phyloP scores from a whole-genome alignment of 2,888 invertebrate genomes.

The Melikaiella ostensackeni region DNA sequence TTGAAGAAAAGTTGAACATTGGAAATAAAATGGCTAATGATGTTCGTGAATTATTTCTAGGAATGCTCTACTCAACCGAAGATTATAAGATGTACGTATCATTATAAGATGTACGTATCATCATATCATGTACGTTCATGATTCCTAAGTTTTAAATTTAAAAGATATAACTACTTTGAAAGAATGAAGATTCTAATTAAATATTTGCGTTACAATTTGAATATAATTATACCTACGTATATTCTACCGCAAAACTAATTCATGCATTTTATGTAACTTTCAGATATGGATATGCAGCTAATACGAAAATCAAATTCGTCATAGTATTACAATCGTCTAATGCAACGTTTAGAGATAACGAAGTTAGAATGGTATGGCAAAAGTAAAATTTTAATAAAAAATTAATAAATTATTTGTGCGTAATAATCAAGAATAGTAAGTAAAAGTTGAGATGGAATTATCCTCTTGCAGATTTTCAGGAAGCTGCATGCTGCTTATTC shows the following conservation, averaged over 20 bases:
- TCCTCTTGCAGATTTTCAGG: slow-evolving; percentile 85
- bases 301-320: slow-evolving; percentile 96
- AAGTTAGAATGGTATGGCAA: slow-evolving; percentile 88
- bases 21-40: slow-evolving; percentile 85
- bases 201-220: too few relatives aligned
- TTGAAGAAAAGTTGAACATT: slow-evolving; percentile 88
- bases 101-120: too few relatives aligned
- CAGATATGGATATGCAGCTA: slow-evolving; percentile 97
- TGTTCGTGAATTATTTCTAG: slow-evolving; percentile 92
- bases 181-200: too few relatives aligned
- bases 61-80: slow-evolving; percentile 94
- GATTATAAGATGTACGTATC: slow-evolving; percentile 99
- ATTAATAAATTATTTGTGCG: neutral
- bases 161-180: slow-evolving; percentile 17
- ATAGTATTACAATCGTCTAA: slow-evolving; percentile 95
- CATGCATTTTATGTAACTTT: slow-evolving; percentile 53
- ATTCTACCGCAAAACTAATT: neutral
- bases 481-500: slow-evolving; percentile 95
- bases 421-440: neutral
- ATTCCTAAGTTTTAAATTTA: slow-evolving; percentile 59
- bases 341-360: slow-evolving; percentile 92
- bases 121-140: too few relatives aligned
- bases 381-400: neutral
- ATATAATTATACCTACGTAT: too few relatives aligned
- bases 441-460: slow-evolving; percentile 6